phyloP scores from a whole-genome alignment of 2,113 vertebrate species.

The Elgaria multicarinata region DNA sequence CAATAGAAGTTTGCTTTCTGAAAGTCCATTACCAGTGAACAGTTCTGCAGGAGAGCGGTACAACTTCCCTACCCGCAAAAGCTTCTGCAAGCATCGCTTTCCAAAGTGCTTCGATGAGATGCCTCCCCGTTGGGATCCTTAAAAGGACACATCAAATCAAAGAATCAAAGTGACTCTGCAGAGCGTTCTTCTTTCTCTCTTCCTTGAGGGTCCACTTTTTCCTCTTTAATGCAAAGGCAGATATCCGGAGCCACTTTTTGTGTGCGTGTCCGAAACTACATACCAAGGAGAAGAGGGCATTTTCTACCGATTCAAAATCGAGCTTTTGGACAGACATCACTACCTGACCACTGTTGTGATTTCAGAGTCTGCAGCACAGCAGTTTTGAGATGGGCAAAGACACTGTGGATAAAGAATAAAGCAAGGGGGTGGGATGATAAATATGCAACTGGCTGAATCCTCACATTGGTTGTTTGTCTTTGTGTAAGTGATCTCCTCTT shows the following conservation, averaged over 20 bases:
- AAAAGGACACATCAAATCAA: not conserved
- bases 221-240: not conserved
- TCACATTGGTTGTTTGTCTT: fast-evolving
- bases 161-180: not conserved
- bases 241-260: not conserved
- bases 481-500: not conserved
- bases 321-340: not conserved
- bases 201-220: not conserved
- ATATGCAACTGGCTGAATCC: not conserved
- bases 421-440: too few relatives aligned
- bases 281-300: not conserved
- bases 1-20: not conserved
- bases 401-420: not conserved
- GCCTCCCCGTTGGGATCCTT: not conserved
- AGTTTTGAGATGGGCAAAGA: fast-evolving
- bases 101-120: not conserved
- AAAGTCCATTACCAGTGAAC: not conserved
- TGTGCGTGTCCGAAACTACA: not conserved
- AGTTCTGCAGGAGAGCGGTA: not conserved
- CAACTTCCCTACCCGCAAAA: not conserved
- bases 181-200: not conserved
- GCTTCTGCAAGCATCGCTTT: not conserved
- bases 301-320: not conserved
- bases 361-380: not conserved
- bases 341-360: fast-evolving